A percentile compares a stretch with the other conserved stretches of the same genome.
phyloP scores from a whole-genome alignment of 2,888 invertebrate genomes.

The Artemia sinica region DNA sequence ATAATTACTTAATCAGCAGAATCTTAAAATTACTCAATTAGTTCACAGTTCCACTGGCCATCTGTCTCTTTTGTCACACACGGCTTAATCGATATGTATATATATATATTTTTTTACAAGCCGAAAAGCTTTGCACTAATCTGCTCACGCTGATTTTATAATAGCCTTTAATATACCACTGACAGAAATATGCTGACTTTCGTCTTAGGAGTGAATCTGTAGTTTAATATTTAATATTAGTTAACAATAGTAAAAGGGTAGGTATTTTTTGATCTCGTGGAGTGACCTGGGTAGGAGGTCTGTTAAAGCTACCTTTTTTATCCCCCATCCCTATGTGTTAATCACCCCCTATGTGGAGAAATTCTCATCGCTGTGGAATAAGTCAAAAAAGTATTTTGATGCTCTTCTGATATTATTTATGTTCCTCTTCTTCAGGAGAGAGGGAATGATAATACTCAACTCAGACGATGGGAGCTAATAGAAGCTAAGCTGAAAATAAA shows the following conservation, averaged over 20 bases:
- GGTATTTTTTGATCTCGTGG: not conserved
- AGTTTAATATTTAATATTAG: slow-evolving; percentile 8
- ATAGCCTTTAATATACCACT: slow-evolving; percentile 3
- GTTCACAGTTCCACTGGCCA: no score
- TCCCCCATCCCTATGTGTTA: slow-evolving; percentile 14
- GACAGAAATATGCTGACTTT: slow-evolving; percentile 11
- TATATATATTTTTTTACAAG: no score
- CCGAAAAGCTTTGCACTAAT: not conserved
- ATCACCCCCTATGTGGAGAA: not conserved
- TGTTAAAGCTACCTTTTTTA: slow-evolving; percentile 1
- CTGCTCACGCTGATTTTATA: slow-evolving; percentile 8
- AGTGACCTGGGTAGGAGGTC: not conserved
- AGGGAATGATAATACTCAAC: no score
- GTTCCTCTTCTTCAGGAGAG: no score
- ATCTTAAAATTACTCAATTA: no score
- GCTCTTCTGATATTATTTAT: no score
- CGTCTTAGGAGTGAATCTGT: not conserved
- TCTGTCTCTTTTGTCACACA: no score
- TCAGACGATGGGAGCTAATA: no score
- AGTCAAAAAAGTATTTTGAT: slow-evolving; percentile 4
- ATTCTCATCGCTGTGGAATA: not conserved
- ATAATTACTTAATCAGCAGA: no score
- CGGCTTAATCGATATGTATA: no score
- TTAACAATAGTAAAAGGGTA: slow-evolving; percentile 3
- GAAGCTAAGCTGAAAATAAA: no score